Evolutionary conservation across 2,888 invertebrate species (phyloP).

Genomic region (Drosophila tripunctata): DNA sequence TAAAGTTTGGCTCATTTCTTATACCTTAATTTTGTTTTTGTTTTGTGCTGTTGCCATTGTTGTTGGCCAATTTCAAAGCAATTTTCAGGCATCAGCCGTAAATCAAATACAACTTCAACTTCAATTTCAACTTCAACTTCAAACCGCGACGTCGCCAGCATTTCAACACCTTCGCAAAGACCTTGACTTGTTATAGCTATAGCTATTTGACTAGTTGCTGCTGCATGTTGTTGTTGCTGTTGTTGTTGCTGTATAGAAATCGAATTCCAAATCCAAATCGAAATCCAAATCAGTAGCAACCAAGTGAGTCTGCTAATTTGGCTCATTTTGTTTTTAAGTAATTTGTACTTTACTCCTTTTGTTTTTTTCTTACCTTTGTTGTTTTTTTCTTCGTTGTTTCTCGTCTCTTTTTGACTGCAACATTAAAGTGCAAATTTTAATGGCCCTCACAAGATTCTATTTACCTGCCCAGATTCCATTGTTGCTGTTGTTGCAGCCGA

Average conservation of each 20-base stretch:
- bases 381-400: not conserved
- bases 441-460: slow-evolving; percentile 67
- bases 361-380: slow-evolving; percentile 34
- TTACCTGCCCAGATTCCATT: slow-evolving; percentile 57
- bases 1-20: slow-evolving; percentile 64
- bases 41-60: slow-evolving; percentile 7
- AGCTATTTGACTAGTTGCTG: slow-evolving; percentile 9
- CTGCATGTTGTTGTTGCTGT: slow-evolving; percentile 11
- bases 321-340: slow-evolving; percentile 78
- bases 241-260: slow-evolving; percentile 57
- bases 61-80: slow-evolving; percentile 73
- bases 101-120: slow-evolving; percentile 64
- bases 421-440: slow-evolving; percentile 77
- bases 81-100: slow-evolving; percentile 75
- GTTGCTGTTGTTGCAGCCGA: slow-evolving; percentile 28
- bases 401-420: slow-evolving; percentile 36
- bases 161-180: slow-evolving; percentile 78
- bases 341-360: slow-evolving; percentile 67
- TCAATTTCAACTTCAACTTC: slow-evolving; percentile 62
- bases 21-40: slow-evolving; percentile 17
- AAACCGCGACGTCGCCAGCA: slow-evolving; percentile 50
- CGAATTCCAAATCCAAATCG: slow-evolving; percentile 69
- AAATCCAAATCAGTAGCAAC: slow-evolving; percentile 72
- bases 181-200: slow-evolving; percentile 61
- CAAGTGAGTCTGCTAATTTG: slow-evolving; percentile 76